Conservation (phyloP, 2,797 vertebrate genomes). For the Neoniphon sammara region DNA sequence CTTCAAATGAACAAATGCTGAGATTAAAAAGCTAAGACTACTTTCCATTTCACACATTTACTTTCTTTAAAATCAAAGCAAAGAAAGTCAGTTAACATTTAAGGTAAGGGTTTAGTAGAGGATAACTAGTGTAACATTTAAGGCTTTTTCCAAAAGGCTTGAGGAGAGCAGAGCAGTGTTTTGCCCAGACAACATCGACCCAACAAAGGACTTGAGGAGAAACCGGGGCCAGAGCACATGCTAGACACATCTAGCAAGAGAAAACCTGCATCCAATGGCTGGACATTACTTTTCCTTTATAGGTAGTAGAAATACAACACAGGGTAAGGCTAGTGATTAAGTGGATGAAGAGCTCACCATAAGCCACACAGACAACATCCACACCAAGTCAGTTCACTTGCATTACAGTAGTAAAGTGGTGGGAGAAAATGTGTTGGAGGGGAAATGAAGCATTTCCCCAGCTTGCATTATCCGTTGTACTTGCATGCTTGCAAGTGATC, state of each 20-base stretch:
- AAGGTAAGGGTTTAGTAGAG: conserved; percentile 57
- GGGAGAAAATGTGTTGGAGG: conserved; percentile 79
- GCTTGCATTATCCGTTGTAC: conserved; percentile 68
- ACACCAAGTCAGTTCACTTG: conserved; percentile 83
- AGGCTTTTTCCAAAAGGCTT: conserved; percentile 89
- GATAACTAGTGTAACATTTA: conserved; percentile 87
- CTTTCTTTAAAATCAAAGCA: conserved; percentile 70
- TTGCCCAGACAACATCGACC: conserved; percentile 50
- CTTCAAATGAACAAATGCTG: conserved; percentile 66
- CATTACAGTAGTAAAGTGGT: conserved; percentile 89
- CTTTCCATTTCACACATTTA: conserved; percentile 47
- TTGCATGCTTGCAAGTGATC: conserved; percentile 87
- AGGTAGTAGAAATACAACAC: conserved; percentile 61
- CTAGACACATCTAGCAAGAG: conserved; percentile 45
- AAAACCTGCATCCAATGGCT: conserved; percentile 41
- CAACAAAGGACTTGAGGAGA: conserved; percentile 21
- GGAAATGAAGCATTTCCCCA: conserved; percentile 75
- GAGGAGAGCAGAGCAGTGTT: conserved; percentile 63
- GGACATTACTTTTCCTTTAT: conserved; percentile 21
- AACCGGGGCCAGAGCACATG: conserved; percentile 32
- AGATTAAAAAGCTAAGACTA: conserved; percentile 47
- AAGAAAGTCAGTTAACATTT: conserved; percentile 40
- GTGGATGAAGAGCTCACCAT: conserved; percentile 48
- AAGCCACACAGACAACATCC: conserved; percentile 78
- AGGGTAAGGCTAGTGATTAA: conserved; percentile 51